phyloP scores from a whole-genome alignment of 1,140 invertebrate species.

The Cherax quadricarinatus region DNA sequence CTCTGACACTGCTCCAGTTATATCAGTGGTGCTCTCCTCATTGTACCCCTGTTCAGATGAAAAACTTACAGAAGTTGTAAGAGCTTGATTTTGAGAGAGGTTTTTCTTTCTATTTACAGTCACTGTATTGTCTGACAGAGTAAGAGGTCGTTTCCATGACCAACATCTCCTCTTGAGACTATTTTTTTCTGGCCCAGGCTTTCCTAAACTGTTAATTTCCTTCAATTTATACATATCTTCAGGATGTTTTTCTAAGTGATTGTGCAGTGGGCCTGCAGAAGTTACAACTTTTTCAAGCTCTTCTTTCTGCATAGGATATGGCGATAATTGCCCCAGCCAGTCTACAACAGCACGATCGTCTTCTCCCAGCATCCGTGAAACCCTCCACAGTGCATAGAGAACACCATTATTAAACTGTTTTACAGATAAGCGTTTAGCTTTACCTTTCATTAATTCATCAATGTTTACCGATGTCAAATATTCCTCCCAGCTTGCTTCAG shows the following conservation, averaged over 20 bases:
- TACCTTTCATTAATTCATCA: constrained; percentile 33
- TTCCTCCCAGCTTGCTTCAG: constrained; percentile 29
- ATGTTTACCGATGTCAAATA: constrained; percentile 24
- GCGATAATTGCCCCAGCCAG: constrained; percentile 45
- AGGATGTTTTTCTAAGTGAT: constrained; percentile 32
- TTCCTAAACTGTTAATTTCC: not conserved
- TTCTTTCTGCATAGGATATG: constrained; percentile 12
- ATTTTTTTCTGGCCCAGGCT: not conserved
- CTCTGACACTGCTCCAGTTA: not conserved
- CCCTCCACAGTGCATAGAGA: constrained; percentile 43
- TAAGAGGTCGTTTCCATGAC: not conserved
- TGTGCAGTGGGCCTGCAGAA: constrained; percentile 23
- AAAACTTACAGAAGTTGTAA: not conserved
- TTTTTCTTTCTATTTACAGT: not conserved
- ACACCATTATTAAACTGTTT: constrained; percentile 35
- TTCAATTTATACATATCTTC: constrained; percentile 39
- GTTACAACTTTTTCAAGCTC: constrained; percentile 27
- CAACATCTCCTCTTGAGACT: not conserved
- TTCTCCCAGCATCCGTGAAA: constrained; percentile 30
- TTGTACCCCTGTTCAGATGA: not conserved
- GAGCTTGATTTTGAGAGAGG: not conserved
- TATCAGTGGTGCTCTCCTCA: not conserved
- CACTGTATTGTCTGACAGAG: not conserved
- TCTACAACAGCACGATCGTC: constrained; percentile 10
- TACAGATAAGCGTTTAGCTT: constrained; percentile 8